Evolutionary conservation across 2,888 invertebrate genomes (phyloP).

Genomic region (Zeuzera pyrina): DNA sequence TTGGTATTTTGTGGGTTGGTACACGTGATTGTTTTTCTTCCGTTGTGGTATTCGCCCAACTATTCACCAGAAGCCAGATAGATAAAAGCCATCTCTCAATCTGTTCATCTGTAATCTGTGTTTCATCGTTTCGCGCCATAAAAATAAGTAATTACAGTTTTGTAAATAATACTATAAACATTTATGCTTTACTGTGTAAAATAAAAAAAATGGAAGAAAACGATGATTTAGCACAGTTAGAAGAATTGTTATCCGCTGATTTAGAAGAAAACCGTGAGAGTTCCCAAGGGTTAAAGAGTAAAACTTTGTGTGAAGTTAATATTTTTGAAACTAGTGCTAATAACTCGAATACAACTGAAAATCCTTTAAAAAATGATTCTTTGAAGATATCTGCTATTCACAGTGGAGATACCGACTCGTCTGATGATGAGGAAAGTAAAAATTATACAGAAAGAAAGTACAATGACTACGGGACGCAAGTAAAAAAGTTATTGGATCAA

Average conservation of each 20-base stretch:
- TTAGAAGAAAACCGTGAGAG: constrained; percentile 25
- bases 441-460: constrained; percentile 83
- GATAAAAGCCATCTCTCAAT: too few relatives aligned
- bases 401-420: constrained; percentile 79
- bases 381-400: constrained; percentile 52
- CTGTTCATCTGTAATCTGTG: too few relatives aligned
- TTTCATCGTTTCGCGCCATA: too few relatives aligned
- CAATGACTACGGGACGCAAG: constrained; percentile 78
- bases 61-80: too few relatives aligned
- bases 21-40: too few relatives aligned
- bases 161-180: too few relatives aligned
- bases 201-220: constrained; percentile 28
- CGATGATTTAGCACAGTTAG: constrained; percentile 56
- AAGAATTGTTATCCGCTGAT: constrained; percentile 57
- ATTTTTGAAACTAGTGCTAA: constrained; percentile 32
- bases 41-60: too few relatives aligned
- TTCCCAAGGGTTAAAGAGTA: constrained; percentile 10
- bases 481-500: constrained; percentile 75
- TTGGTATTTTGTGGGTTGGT: too few relatives aligned
- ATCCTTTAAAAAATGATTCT: background rate
- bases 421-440: constrained; percentile 85
- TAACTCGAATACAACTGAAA: constrained; percentile 1
- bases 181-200: too few relatives aligned
- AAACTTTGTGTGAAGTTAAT: constrained; percentile 40
- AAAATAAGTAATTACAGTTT: too few relatives aligned